These are phyloP conservation scores for Columba livia DNA, from an alignment of 2,113 vertebrate genomes.

Conservation along the genomic window DNA sequence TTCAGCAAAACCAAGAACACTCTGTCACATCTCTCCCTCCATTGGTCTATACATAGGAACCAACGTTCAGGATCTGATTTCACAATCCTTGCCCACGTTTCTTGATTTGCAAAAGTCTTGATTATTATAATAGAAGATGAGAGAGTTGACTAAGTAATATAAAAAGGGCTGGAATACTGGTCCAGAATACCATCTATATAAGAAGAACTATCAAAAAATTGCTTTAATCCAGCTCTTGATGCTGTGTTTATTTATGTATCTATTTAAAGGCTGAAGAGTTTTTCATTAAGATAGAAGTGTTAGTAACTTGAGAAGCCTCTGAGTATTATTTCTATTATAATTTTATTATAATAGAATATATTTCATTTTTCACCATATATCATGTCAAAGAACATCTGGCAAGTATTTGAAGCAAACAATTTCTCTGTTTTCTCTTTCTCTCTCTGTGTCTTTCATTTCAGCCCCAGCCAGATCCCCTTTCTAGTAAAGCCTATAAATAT, in stretches of 20 bases:
- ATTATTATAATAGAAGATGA: background rate
- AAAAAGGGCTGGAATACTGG: background rate
- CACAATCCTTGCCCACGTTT: background rate
- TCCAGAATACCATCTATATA: background rate
- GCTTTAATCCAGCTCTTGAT: background rate
- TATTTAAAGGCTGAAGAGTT: background rate
- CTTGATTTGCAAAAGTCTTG: background rate
- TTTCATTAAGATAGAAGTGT: background rate
- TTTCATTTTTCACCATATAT: background rate
- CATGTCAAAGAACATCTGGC: background rate
- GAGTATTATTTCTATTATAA: background rate
- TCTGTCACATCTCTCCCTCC: background rate
- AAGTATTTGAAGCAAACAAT: background rate
- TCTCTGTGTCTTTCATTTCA: background rate
- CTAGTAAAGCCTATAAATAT: slow-evolving; percentile 55
- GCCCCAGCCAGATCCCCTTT: slow-evolving; percentile 1
- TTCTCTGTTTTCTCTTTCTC: background rate
- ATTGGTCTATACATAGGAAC: background rate
- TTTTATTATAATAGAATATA: background rate
- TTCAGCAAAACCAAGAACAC: background rate
- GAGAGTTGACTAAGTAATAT: background rate
- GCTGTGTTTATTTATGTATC: background rate
- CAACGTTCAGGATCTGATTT: background rate
- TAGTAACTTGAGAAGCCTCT: background rate
- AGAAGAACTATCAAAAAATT: background rate